Conservation (phyloP, 2,888 invertebrate species). For the Chesias legatella region DNA sequence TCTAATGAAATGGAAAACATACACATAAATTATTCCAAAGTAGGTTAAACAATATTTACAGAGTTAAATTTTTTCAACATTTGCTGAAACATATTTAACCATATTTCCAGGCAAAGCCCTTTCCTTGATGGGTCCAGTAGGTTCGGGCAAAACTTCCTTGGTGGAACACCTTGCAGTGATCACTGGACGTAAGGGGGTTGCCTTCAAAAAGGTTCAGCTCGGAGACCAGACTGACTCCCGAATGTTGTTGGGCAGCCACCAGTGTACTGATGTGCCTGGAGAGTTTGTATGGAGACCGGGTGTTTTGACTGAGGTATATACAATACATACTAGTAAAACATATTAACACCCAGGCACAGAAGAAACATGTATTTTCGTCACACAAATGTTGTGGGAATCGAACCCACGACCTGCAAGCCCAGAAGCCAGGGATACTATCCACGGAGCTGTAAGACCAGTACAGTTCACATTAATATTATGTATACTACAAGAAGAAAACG, state of each 20-base stretch:
- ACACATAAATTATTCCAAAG: too few relatives aligned
- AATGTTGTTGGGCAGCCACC: conserved; percentile 94
- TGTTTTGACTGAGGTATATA: conserved; percentile 87
- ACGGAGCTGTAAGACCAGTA: too few relatives aligned
- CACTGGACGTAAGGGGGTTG: conserved; percentile 82
- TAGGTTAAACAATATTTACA: too few relatives aligned
- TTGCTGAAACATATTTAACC: conserved; percentile 2
- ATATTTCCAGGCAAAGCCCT: conserved; percentile 78
- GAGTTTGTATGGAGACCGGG: conserved; percentile 98
- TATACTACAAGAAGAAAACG: too few relatives aligned
- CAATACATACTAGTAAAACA: background rate
- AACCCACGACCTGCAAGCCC: too few relatives aligned
- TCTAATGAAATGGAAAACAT: too few relatives aligned
- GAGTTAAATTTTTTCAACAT: too few relatives aligned
- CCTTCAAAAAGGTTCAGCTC: conserved; percentile 91
- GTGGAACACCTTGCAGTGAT: conserved; percentile 92
- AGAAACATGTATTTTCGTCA: too few relatives aligned
- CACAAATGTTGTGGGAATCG: too few relatives aligned
- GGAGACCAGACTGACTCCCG: conserved; percentile 98
- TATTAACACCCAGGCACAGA: too few relatives aligned
- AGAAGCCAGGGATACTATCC: too few relatives aligned
- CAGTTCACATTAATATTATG: too few relatives aligned
- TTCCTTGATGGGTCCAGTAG: conserved; percentile 92
- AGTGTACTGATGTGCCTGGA: conserved; percentile 97
- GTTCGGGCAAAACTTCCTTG: conserved; percentile 95